Conservation (phyloP, 1,140 invertebrate genomes). For the Brachionus calyciflorus region DNA sequence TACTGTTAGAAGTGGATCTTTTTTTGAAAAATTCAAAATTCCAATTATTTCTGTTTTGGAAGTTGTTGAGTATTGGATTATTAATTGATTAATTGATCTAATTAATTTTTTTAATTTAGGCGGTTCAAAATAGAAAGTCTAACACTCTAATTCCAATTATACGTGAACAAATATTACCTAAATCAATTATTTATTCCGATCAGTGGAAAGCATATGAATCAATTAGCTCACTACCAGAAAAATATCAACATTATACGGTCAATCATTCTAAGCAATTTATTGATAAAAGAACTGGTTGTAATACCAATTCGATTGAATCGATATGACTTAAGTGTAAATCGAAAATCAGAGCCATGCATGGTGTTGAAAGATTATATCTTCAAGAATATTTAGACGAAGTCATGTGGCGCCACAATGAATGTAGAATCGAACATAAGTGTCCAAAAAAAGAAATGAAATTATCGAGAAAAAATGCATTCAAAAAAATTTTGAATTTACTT, state of each 20-base stretch:
- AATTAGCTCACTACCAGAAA: neutral
- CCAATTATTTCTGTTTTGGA: neutral
- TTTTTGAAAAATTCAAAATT: neutral
- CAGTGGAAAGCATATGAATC: neutral
- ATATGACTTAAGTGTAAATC: neutral
- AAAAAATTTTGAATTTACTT: too few species aligned
- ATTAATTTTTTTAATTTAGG: neutral
- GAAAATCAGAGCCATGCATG: neutral
- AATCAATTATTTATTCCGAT: neutral
- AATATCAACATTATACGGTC: neutral
- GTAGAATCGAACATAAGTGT: neutral
- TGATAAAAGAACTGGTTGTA: neutral
- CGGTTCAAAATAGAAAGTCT: neutral
- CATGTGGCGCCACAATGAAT: neutral
- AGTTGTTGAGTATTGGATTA: neutral
- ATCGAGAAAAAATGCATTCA: too few species aligned
- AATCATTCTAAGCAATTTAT: neutral
- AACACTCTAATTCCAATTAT: neutral
- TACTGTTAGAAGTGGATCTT: too few species aligned
- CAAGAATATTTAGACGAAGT: neutral
- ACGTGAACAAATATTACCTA: neutral
- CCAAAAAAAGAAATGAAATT: too few species aligned
- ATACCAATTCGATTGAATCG: neutral
- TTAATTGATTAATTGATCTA: too few species aligned
- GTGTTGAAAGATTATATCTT: neutral